A percentile compares a stretch with the other conserved stretches of the same genome.
Conservation (phyloP, 2,888 invertebrate species). For the Megaustenia siamemsis region DNA sequence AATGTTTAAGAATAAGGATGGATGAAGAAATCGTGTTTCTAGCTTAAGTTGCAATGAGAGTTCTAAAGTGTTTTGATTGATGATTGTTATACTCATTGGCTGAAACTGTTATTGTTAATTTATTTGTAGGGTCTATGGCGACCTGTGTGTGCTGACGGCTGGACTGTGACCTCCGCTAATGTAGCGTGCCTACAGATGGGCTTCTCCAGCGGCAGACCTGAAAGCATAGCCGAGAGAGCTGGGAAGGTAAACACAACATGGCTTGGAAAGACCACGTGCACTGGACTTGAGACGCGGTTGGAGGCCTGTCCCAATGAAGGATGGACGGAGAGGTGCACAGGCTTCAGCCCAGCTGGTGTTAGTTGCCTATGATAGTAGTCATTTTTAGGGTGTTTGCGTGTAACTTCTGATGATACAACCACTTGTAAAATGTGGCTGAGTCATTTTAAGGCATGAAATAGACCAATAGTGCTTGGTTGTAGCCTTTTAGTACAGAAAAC, state of each 20-base stretch:
- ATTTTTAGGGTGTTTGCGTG: neutral
- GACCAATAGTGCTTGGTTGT: no score
- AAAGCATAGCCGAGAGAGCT: slow-evolving; percentile 39
- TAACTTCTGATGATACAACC: neutral
- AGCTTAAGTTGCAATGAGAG: no score
- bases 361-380: slow-evolving; percentile 55
- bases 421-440: no score
- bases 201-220: slow-evolving; percentile 59
- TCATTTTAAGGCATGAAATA: no score
- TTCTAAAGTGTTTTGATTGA: no score
- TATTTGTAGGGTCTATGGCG: slow-evolving; percentile 61
- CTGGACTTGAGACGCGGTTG: slow-evolving; percentile 61
- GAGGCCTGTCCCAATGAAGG: slow-evolving; percentile 61
- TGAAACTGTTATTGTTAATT: no score
- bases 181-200: slow-evolving; percentile 72
- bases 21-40: no score
- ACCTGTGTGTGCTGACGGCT: slow-evolving; percentile 68
- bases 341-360: slow-evolving; percentile 54
- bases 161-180: slow-evolving; percentile 65
- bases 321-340: slow-evolving; percentile 42
- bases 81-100: no score
- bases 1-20: no score
- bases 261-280: slow-evolving; percentile 65
- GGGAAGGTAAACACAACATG: slow-evolving; percentile 57
- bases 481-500: no score